Base-by-base conservation (phyloP, 2,888 invertebrate species). In the Cryptosula pallasiana region DNA sequence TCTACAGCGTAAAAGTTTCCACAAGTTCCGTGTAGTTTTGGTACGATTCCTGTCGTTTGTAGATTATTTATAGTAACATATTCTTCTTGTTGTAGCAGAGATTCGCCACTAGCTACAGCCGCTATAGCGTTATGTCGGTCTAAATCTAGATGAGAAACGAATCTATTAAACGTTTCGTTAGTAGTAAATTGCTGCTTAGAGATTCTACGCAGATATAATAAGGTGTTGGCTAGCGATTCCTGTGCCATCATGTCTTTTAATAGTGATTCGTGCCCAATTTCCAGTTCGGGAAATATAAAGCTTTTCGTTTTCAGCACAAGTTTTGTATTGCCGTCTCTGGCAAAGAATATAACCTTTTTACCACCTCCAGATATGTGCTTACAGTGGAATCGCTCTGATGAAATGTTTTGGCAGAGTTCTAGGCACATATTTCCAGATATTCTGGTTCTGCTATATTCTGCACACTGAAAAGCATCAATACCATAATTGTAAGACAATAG, bases 231-330 rank as follows among this genome's bases (percentile, higher is more conserved):
- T 32, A 63, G 32, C 9, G 32, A 9, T 16, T 25, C 25, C 25
- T 57, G 16, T 5, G 57, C 57, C 32, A 63, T 5, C n/a, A 32
- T 29, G 3, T 63, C 29, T 5, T 3, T 16, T 3, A 5, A 29
- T 16, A 27, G 25, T 2, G 2, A 2, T n/a, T 57, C 5, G 23
- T 57, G 57, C 5, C 57, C 25, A 5, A 23, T 5, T 57, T n/a
- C 5, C 5, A 13, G 5, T 5, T 13, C n/a, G 57, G 5, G 16
- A 13, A 57, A 57, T 2, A 32, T 32, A 45, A 45, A 45, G 45
- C 45, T 45, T 13, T 63, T 63, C 1, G 63, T 63, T n/a, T 63
- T 63, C 63, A 63, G 63, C 34, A 63, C 63, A 16, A 63, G 32
- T n/a, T 63, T 63, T 34, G 63, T 32, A n/a, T 63, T 32, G 3